These are phyloP conservation scores for Caenorhabditis imperialis DNA, from an alignment of 2,888 invertebrate genomes.

Conservation along the genomic window DNA sequence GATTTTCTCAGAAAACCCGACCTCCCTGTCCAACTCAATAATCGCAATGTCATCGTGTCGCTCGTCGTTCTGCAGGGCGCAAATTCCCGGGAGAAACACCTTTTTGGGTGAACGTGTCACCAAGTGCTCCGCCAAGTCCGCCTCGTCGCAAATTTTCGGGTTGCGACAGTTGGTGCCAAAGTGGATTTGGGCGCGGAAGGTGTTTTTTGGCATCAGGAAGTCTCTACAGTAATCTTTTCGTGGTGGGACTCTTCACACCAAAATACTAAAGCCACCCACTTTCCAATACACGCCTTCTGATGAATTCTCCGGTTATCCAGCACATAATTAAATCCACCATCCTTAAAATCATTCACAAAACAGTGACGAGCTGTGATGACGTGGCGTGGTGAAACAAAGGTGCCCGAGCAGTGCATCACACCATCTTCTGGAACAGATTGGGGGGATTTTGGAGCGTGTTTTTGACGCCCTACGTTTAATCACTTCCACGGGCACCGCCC, in stretches of 20 bases:
- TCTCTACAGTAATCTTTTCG: conserved; percentile 23
- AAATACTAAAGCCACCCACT: neutral
- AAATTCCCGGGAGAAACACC: conserved; percentile 15
- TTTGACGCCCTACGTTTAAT: neutral
- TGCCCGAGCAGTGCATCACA: conserved; percentile 18
- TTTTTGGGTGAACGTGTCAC: neutral
- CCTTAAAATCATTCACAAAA: conserved; percentile 12
- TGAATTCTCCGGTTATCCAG: neutral
- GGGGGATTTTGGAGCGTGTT: neutral
- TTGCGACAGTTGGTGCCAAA: conserved; percentile 16
- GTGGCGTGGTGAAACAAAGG: conserved; percentile 30
- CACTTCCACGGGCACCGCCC: conserved; percentile 17
- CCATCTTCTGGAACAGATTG: neutral
- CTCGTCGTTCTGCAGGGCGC: neutral
- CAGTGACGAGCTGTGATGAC: conserved; percentile 38
- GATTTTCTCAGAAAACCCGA: conserved; percentile 22
- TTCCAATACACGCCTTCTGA: neutral
- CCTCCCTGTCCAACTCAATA: conserved; percentile 17
- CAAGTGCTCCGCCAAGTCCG: neutral
- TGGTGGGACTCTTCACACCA: too few relatives aligned
- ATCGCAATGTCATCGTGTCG: conserved; percentile 29
- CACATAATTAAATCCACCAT: conserved; percentile 4
- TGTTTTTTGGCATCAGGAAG: conserved; percentile 4
- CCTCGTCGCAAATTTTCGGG: neutral
- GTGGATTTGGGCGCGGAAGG: conserved; percentile 5